Evolutionary conservation across 1,140 invertebrate species (phyloP).

Genomic region (Uloborus diversus): DNA sequence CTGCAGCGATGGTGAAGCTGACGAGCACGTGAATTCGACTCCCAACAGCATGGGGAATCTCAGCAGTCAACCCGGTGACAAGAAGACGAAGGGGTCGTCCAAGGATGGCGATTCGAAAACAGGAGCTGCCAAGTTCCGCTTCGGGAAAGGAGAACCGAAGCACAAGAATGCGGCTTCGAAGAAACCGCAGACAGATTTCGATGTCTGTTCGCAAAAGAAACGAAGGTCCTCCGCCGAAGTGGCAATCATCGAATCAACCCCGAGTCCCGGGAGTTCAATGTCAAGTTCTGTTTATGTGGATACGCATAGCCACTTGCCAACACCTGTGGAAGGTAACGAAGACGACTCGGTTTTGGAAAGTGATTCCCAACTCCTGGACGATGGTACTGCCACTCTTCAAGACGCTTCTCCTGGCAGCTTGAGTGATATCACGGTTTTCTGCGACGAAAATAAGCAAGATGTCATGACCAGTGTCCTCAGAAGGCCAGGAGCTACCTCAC

Average conservation of each 20-base stretch:
- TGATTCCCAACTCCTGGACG: slow-evolving; percentile 40
- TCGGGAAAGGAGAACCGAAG: slow-evolving; percentile 13
- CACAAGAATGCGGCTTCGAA: background rate
- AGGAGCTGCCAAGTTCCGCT: background rate
- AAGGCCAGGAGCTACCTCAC: background rate
- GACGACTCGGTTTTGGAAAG: slow-evolving; percentile 46
- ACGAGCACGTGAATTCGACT: background rate
- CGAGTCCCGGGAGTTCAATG: slow-evolving; percentile 54
- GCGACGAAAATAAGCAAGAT: slow-evolving; percentile 31
- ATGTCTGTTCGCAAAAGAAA: background rate
- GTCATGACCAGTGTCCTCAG: background rate
- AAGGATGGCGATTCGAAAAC: background rate
- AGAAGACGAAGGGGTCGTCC: slow-evolving; percentile 21
- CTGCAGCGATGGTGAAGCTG: background rate
- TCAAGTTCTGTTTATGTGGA: slow-evolving; percentile 57
- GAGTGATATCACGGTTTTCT: slow-evolving; percentile 48
- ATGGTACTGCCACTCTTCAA: slow-evolving; percentile 39
- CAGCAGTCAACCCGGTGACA: slow-evolving; percentile 50
- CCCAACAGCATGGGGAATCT: slow-evolving; percentile 49
- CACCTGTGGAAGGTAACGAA: slow-evolving; percentile 37
- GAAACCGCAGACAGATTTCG: background rate
- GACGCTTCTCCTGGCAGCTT: slow-evolving; percentile 44
- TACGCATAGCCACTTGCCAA: slow-evolving; percentile 53
- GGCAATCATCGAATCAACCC: slow-evolving; percentile 24
- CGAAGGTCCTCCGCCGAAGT: background rate